Evolutionary conservation across 2,113 vertebrate species (phyloP).

Genomic region (Limnothrissa miodon): DNA sequence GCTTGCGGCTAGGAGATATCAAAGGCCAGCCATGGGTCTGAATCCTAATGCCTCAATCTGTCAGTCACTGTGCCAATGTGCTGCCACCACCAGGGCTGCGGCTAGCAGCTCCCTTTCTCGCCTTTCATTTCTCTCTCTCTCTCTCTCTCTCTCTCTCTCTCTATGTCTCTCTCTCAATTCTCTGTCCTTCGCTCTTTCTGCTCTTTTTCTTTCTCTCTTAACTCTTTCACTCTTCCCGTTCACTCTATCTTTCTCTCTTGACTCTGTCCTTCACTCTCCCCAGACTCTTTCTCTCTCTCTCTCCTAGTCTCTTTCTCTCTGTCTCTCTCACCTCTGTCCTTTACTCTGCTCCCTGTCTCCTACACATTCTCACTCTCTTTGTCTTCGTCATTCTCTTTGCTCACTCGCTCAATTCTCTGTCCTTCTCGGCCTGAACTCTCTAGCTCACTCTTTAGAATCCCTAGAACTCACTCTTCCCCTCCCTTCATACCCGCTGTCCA

Average conservation of each 20-base stretch:
- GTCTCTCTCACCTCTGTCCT: background rate
- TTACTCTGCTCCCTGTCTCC: background rate
- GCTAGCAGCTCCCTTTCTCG: background rate
- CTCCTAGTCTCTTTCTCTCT: background rate
- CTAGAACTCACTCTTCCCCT: too few species aligned
- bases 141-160: background rate
- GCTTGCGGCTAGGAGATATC: constrained; percentile 48
- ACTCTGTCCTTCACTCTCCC: background rate
- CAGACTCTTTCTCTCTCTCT: background rate
- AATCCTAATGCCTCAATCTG: constrained; percentile 49
- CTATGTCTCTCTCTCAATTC: background rate
- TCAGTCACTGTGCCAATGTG: constrained; percentile 42
- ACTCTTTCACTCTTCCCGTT: background rate
- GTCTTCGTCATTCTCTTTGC: background rate
- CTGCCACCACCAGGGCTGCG: constrained; percentile 27
- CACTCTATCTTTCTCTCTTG: background rate
- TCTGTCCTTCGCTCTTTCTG: background rate
- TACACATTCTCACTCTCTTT: background rate
- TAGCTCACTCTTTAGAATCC: too few species aligned
- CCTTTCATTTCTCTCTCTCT: too few species aligned
- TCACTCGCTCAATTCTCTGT: background rate
- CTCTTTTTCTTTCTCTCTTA: background rate
- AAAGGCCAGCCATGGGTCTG: constrained; percentile 46
- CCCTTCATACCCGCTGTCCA: background rate
- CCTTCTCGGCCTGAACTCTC: background rate